Conservation (phyloP, 1,140 invertebrate genomes). For the Oryctes rhinoceros region DNA sequence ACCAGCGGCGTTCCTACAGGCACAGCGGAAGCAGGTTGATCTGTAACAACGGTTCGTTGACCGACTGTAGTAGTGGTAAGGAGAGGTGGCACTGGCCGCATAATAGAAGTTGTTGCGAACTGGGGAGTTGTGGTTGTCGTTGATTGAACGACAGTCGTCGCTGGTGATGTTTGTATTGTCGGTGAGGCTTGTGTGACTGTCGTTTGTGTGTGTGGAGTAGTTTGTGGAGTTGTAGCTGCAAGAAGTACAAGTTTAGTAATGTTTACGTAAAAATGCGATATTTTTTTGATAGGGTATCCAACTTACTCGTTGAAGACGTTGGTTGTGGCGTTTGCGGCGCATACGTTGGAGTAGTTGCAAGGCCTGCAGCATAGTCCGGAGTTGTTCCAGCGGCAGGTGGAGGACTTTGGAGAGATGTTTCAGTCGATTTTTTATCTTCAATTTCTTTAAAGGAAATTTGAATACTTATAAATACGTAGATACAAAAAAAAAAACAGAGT, state of each 20-base stretch:
- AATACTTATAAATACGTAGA: background rate
- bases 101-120: slow-evolving; percentile 55
- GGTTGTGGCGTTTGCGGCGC: slow-evolving; percentile 58
- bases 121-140: slow-evolving; percentile 40
- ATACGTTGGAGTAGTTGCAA: slow-evolving; percentile 64
- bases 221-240: slow-evolving; percentile 46
- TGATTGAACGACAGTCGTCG: slow-evolving; percentile 52
- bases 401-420: slow-evolving; percentile 64
- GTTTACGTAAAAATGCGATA: background rate
- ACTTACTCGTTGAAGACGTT: slow-evolving; percentile 51
- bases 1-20: slow-evolving; percentile 53
- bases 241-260: slow-evolving; percentile 23
- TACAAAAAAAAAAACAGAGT: background rate
- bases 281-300: background rate
- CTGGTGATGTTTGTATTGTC: slow-evolving; percentile 55
- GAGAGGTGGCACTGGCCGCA: slow-evolving; percentile 56
- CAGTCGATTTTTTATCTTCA: slow-evolving; percentile 79
- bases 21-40: slow-evolving; percentile 46
- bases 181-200: slow-evolving; percentile 40
- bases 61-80: slow-evolving; percentile 54
- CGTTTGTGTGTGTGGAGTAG: slow-evolving; percentile 58
- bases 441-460: slow-evolving; percentile 67
- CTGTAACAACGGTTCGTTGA: slow-evolving; percentile 52
- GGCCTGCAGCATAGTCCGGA: slow-evolving; percentile 63
- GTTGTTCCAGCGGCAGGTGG: slow-evolving; percentile 60